Evolutionary conservation across 2,797 vertebrate genomes (phyloP).

Genomic region (Anas flavirostris): DNA sequence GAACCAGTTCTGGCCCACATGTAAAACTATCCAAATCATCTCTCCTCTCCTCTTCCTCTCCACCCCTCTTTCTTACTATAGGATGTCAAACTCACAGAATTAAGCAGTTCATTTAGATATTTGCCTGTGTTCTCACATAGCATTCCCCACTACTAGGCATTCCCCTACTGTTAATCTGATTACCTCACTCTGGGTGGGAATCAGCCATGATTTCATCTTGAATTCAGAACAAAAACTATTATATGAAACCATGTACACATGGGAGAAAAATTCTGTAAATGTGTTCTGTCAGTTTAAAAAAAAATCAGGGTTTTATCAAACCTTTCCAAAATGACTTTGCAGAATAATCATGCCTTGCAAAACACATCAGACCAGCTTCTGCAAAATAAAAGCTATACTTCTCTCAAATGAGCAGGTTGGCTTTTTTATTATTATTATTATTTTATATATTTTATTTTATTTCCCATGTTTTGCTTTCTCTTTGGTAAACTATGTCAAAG

Average conservation of each 20-base stretch:
- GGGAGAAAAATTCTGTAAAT: background rate
- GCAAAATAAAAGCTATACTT: background rate
- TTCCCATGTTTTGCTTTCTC: background rate
- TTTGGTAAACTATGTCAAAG: background rate
- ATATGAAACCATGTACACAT: background rate
- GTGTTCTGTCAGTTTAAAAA: background rate
- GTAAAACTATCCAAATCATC: background rate
- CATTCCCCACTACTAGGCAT: rapidly evolving
- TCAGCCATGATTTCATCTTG: background rate
- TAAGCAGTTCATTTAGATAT: background rate
- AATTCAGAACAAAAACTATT: background rate
- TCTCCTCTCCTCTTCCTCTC: background rate
- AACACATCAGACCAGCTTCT: background rate
- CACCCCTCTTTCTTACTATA: background rate
- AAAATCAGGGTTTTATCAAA: background rate
- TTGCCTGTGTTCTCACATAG: background rate
- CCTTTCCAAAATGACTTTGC: background rate
- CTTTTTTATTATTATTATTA: background rate
- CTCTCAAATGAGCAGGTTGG: background rate
- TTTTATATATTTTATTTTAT: background rate
- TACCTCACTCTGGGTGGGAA: background rate
- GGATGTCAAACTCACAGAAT: background rate
- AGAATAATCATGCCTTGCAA: background rate
- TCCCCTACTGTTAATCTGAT: background rate
- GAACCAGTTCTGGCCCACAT: background rate